These are phyloP conservation scores for Dicycla oo DNA, from an alignment of 2,888 invertebrate genomes.

Conservation along the genomic window DNA sequence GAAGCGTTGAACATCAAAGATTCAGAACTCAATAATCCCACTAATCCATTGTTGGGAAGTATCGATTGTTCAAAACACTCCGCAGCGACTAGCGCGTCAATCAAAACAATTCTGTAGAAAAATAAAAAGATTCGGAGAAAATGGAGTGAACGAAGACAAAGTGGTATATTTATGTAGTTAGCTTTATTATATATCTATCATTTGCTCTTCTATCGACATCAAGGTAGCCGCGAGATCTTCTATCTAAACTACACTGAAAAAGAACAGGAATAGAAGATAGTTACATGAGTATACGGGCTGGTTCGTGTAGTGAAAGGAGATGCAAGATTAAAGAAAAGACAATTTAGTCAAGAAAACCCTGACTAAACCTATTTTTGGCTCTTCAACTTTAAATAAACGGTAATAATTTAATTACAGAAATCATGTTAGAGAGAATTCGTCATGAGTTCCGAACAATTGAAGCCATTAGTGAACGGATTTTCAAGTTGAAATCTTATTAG, in stretches of 20 bases:
- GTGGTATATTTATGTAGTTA: not conserved
- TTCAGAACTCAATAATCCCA: conserved; percentile 9
- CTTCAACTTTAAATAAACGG: not conserved
- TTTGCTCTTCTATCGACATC: no score
- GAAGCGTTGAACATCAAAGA: conserved; percentile 32
- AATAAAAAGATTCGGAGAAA: not conserved
- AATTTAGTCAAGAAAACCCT: not conserved
- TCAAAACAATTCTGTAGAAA: conserved; percentile 17
- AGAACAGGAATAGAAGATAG: no score
- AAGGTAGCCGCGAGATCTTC: no score
- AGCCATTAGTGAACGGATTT: conserved; percentile 31
- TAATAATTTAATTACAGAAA: conserved; percentile 18
- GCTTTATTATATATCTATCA: not conserved
- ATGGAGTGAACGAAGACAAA: not conserved
- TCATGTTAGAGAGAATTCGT: conserved; percentile 11
- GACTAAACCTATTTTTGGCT: not conserved
- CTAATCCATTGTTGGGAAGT: conserved; percentile 17
- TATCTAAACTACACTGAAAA: no score
- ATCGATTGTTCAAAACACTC: conserved; percentile 7
- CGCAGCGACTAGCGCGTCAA: not conserved
- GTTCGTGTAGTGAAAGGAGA: not conserved
- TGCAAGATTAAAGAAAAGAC: not conserved
- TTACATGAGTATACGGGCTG: not conserved
- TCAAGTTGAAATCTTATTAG: conserved; percentile 37
- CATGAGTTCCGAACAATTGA: conserved; percentile 34